Base-by-base conservation (phyloP, 2,797 vertebrate genomes). In the Sardinella longiceps region DNA sequence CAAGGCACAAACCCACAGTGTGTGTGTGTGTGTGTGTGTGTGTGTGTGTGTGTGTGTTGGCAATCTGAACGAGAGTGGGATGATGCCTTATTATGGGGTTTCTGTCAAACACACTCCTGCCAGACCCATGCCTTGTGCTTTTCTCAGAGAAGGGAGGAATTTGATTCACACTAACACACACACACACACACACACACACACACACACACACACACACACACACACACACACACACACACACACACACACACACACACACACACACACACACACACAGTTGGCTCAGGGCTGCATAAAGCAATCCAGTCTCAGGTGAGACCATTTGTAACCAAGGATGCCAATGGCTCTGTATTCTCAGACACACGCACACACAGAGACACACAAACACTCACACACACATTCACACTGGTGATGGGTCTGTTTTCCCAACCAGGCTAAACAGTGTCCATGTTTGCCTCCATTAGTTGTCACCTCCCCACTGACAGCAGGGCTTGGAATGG, bases 181-280 rank as follows among this genome's bases (percentile, higher is more conserved):
- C 46, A 48, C 46, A 48, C 46, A 48, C 46, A 48, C 46, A 7
- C 2, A 48, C 46, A 7, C 46, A 48, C 46, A 6, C 46, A 48
- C 46, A 10, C 46, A 48, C 45, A 45, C 45, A 45, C 9, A 45
- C 45, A 48, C 46, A 48, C 46, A 48, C 46, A 48, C 46, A 48
- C 46, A 48, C 3, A 14, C 46, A 48, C 48, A 50, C 48, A 50
- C 48, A 50, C 48, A 50, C 12, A 50, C 12, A 50, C 9, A 50
- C 11, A 46, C 46, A 7, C 46, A 46, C 46, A 46, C 46, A 46
- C 9, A 50, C 11, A 14, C 46, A 46, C 46, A 7, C 46, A 46
- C 46, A 46, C 46, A 6, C 46, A 48, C 46, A 48, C 46, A 48
- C 14, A 50, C 11, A 14, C 48, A 14, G 43, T 43, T 89, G 91